Conservation (phyloP, 2,888 invertebrate species). For the Catocala nupta region DNA sequence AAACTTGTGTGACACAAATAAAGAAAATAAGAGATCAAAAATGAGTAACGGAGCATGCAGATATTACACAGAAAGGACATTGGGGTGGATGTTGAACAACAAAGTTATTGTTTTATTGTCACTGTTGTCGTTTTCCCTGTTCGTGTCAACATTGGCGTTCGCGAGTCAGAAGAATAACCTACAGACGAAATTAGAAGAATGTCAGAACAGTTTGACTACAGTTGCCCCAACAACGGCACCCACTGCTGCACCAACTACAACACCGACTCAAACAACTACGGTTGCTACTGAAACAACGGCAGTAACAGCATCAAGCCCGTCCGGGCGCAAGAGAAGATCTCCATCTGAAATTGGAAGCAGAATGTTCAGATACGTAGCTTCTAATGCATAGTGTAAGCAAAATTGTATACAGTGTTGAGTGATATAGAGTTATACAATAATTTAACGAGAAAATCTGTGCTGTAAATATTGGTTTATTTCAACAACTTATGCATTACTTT, state of each 20-base stretch:
- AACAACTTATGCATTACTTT: no score
- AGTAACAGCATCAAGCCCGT: no score
- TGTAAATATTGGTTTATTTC: no score
- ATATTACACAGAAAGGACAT: conserved; percentile 66
- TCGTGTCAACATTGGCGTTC: conserved; percentile 73
- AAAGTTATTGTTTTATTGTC: conserved; percentile 76
- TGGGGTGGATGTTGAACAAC: conserved; percentile 76
- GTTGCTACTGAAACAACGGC: conserved; percentile 1
- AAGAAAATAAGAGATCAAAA: conserved; percentile 30
- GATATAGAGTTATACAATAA: conserved; percentile 5
- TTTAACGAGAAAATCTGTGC: not conserved
- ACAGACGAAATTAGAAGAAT: conserved; percentile 54
- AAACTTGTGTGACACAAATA: conserved; percentile 30
- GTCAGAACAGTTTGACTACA: conserved; percentile 1
- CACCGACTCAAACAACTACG: not conserved
- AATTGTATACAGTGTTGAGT: not conserved
- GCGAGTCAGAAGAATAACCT: conserved; percentile 72
- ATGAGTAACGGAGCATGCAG: conserved; percentile 55
- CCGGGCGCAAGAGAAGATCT: conserved; percentile 1
- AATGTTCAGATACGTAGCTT: no score
- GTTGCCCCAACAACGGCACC: conserved; percentile 10
- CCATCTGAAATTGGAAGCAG: no score
- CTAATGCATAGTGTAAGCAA: not conserved
- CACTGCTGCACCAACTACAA: not conserved
- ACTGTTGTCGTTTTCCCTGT: conserved; percentile 71